phyloP scores from a whole-genome alignment of 2,888 invertebrate species.

The Drosophila conformis region DNA sequence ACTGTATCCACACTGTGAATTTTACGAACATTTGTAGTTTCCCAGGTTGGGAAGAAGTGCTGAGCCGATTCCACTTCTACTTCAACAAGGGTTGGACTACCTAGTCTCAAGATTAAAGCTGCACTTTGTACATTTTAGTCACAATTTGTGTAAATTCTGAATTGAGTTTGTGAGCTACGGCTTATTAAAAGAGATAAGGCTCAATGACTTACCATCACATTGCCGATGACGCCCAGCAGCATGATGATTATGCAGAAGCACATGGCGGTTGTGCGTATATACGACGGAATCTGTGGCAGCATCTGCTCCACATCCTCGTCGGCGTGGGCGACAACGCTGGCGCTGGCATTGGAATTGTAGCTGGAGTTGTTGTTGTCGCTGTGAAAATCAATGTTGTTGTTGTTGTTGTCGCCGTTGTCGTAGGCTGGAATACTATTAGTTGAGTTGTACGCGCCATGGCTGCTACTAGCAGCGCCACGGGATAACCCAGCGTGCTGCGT shows the following conservation, averaged over 20 bases:
- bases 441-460: conserved; percentile 76
- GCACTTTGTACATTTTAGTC: not conserved
- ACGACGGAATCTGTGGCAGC: conserved; percentile 90
- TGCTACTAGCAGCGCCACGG: conserved; percentile 74
- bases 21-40: not conserved
- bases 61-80: not conserved
- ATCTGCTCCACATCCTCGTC: conserved; percentile 63
- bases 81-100: not conserved
- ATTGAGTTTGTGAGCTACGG: not conserved
- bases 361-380: conserved; percentile 19
- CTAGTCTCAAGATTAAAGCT: not conserved
- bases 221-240: conserved; percentile 95
- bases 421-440: conserved; percentile 76
- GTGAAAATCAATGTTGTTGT: conserved; percentile 14
- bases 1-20: not conserved
- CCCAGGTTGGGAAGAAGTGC: not conserved
- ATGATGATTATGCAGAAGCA: conserved; percentile 94
- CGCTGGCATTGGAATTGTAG: conserved; percentile 32
- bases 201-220: conserved; percentile 89
- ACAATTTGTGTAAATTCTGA: not conserved
- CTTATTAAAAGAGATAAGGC: not conserved
- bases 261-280: conserved; percentile 95
- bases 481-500: conserved; percentile 69
- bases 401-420: conserved; percentile 41
- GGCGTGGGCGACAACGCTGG: conserved; percentile 24